Evolutionary conservation across 2,797 vertebrate species (phyloP).

Genomic region (Acrossocheilus wenchowensis): DNA sequence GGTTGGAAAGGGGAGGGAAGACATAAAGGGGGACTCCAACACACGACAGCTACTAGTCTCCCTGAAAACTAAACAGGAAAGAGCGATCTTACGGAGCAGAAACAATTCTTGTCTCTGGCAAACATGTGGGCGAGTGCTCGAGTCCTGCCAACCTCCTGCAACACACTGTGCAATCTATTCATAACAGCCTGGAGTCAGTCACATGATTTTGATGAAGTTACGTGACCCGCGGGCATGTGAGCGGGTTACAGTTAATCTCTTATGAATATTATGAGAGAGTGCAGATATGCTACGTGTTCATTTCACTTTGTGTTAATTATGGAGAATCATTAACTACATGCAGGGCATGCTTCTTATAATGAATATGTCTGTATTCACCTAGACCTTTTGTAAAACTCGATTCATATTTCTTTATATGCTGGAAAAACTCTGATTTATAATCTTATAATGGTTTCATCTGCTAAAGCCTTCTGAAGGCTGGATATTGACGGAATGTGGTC

Average conservation of each 20-base stretch:
- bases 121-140: slow-evolving; percentile 64
- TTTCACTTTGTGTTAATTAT: slow-evolving; percentile 20
- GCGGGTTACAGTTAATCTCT: slow-evolving; percentile 64
- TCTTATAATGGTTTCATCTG: not conserved
- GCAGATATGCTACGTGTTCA: slow-evolving; percentile 7
- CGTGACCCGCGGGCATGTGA: slow-evolving; percentile 77
- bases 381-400: not conserved
- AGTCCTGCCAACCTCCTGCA: slow-evolving; percentile 71
- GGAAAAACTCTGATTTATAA: not conserved
- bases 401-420: not conserved
- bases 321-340: slow-evolving; percentile 21
- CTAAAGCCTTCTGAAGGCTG: not conserved
- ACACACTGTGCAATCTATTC: slow-evolving; percentile 64
- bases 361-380: slow-evolving; percentile 1
- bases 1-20: slow-evolving; percentile 67
- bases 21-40: slow-evolving; percentile 82
- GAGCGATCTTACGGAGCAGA: slow-evolving; percentile 30
- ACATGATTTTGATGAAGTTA: slow-evolving; percentile 78
- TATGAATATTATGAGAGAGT: slow-evolving; percentile 56
- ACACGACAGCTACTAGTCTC: slow-evolving; percentile 72
- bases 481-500: slow-evolving; percentile 7
- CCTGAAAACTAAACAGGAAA: slow-evolving; percentile 25
- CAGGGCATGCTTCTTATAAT: not conserved
- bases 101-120: slow-evolving; percentile 51
- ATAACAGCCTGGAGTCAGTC: slow-evolving; percentile 69